A percentile compares a stretch with the other conserved stretches of the same genome.
Evolutionary conservation across 2,888 invertebrate species (phyloP).

Genomic region (Eutolmus rufibarbis): DNA sequence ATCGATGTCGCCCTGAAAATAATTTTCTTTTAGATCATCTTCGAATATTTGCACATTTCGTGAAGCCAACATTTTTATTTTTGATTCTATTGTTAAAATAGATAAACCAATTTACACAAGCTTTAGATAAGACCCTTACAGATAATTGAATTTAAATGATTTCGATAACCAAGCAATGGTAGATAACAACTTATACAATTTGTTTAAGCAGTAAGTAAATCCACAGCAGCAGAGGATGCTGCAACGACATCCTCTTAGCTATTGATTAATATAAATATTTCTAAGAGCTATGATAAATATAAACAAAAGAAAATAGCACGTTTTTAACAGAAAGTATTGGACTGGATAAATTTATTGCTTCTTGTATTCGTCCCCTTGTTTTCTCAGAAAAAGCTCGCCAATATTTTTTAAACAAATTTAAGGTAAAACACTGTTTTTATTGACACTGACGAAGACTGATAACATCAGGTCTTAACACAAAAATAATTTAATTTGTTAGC

Average conservation of each 20-base stretch:
- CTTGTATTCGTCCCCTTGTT: not conserved
- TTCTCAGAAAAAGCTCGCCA: not conserved
- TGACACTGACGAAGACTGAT: not conserved
- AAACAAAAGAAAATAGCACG: not conserved
- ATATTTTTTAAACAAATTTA: not conserved
- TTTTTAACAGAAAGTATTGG: not conserved
- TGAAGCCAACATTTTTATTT: not conserved
- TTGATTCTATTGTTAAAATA: not conserved
- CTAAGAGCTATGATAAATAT: not conserved
- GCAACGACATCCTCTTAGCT: not conserved
- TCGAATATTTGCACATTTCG: not conserved
- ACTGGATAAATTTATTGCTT: not conserved
- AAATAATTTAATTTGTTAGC: not conserved
- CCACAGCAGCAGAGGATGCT: not conserved
- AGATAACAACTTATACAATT: not conserved
- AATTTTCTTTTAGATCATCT: not conserved
- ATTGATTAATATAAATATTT: not conserved
- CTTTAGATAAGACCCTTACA: not conserved
- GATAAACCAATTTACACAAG: not conserved
- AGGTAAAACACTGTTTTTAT: not conserved
- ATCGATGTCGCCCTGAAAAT: conserved; percentile 76
- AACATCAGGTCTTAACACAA: not conserved
- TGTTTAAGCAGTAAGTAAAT: not conserved
- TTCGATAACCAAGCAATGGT: not conserved
- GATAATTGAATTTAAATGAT: not conserved